Evolutionary conservation across 2,797 vertebrate species (phyloP).

Genomic region (Glyptemys insculpta): DNA sequence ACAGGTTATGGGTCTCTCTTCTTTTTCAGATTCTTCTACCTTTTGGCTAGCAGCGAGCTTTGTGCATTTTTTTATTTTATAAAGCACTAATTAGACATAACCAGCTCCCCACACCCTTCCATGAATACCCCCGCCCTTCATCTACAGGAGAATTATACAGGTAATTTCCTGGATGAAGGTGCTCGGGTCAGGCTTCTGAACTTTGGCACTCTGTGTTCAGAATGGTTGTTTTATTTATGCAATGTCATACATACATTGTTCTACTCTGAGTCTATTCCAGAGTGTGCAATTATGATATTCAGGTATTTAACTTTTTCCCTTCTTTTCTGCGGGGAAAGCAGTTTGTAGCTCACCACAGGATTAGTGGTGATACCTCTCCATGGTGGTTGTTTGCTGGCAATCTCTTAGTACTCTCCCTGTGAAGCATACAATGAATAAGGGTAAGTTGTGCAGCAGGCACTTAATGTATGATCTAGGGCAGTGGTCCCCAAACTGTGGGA

Average conservation of each 20-base stretch:
- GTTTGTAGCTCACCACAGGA: background rate
- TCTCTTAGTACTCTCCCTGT: background rate
- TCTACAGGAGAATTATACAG: background rate
- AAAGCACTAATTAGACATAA: background rate
- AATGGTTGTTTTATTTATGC: background rate
- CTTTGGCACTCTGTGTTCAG: background rate
- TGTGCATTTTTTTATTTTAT: background rate
- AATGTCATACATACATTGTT: background rate
- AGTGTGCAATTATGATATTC: background rate
- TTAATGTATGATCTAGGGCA: background rate
- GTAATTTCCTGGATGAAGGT: background rate
- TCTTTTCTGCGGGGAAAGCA: constrained; percentile 19
- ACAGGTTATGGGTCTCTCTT: background rate
- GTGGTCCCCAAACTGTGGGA: too few species aligned
- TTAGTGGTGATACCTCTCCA: background rate
- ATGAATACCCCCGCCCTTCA: background rate
- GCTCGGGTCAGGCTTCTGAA: background rate
- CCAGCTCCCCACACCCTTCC: background rate
- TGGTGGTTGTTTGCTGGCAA: background rate
- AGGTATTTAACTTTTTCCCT: background rate
- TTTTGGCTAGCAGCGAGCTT: background rate
- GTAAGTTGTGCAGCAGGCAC: background rate
- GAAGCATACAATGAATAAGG: background rate
- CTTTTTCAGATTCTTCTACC: background rate
- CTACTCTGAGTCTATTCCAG: background rate